These are phyloP conservation scores for Trichogramma dendrolimi DNA, from an alignment of 2,888 invertebrate genomes.

Conservation along the genomic window DNA sequence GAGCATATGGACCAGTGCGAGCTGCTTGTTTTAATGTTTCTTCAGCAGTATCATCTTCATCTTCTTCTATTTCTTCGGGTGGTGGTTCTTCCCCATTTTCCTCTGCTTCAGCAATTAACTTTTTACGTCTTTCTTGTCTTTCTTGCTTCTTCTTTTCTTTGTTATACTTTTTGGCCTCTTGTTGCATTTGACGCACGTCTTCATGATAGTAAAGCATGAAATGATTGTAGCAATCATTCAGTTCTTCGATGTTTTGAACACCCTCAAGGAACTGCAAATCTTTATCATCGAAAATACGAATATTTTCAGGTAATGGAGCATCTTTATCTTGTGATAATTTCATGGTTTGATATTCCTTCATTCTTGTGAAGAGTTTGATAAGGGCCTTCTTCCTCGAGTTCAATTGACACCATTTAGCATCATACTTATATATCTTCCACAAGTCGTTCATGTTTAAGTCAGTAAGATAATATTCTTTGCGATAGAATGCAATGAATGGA, in stretches of 20 bases:
- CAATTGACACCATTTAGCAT: constrained; percentile 92
- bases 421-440: constrained; percentile 96
- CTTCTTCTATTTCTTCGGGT: constrained; percentile 59
- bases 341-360: constrained; percentile 88
- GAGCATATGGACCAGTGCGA: constrained; percentile 81
- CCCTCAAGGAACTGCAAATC: constrained; percentile 75
- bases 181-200: constrained; percentile 80
- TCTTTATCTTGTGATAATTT: constrained; percentile 79
- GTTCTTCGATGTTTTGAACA: constrained; percentile 83
- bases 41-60: constrained; percentile 53
- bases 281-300: constrained; percentile 76
- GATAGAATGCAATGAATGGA: constrained; percentile 97
- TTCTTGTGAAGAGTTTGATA: constrained; percentile 77
- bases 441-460: constrained; percentile 91
- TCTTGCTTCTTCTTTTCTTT: constrained; percentile 61
- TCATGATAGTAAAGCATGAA: constrained; percentile 89
- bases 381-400: constrained; percentile 80
- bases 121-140: constrained; percentile 50
- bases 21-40: constrained; percentile 76
- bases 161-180: constrained; percentile 65
- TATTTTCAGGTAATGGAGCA: constrained; percentile 69
- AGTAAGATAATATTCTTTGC: constrained; percentile 95
- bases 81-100: constrained; percentile 62
- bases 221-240: constrained; percentile 91
- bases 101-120: constrained; percentile 61